Evolutionary conservation across 2,797 vertebrate genomes (phyloP), one percentile per base, ranked within the genome.

Genomic region (Potorous gilbertii): DNA sequence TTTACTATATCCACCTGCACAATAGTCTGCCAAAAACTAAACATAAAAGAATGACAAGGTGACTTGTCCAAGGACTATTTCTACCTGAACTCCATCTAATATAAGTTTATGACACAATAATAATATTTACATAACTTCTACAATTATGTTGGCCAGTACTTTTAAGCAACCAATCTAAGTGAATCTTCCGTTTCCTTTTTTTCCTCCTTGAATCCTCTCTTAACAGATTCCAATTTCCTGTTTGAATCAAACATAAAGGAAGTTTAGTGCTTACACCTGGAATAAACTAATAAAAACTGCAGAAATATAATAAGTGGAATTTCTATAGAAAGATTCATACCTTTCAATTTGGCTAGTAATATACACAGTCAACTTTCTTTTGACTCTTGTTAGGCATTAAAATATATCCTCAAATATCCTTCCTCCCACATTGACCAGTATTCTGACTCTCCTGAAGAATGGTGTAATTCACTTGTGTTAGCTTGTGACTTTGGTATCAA

Each of bases 321-420:
- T 96, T 46, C 31, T 93, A 81, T 46, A 93, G 10, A 81, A 40
- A 55, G 13, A 27, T 6, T 90, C 93, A 52, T 92, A 93, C 18
- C 29, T 95, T 90, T 54, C 31, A n/a, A 24, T 96, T 81, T 54
- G 54, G n/a, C 59, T 93, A 93, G 14, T 56, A 14, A 50, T 56
- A 94, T 54, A n/a, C 56, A 1, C 46, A 93, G 89, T 66, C 55
- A 95, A 90, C 56, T 46, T 94, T 95, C 92, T 94, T 97, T 91
- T 90, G 74, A 34, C 90, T 96, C 91, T 95, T 90, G 66, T 94
- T 40, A 11, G 52, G 66, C 89, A 91, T 96, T 97, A 97, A 95
- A 95, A 97, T 95, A 95, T 91, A 96, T 50, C 93, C 94, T 96
- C 92, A 92, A 93, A 93, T 95, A 93, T 92, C 93, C 94, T 96